Evolutionary conservation across 2,797 vertebrate genomes (phyloP), one percentile per base, ranked within the genome.

Genomic region (Xiphorhynchus erythropygius): DNA sequence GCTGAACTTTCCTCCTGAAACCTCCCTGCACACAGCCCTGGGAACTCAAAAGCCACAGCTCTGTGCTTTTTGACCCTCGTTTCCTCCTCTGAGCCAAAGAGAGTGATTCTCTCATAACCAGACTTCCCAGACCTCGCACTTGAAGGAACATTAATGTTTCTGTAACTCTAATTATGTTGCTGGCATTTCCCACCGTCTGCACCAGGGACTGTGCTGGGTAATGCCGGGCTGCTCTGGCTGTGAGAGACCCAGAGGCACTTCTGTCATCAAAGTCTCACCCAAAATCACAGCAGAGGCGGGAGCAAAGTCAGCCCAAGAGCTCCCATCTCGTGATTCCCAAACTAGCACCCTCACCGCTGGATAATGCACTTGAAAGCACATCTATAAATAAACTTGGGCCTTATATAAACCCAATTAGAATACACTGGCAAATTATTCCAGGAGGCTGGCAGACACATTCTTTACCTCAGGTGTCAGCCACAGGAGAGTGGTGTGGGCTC

Each of bases 401-500:
- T 68, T 62, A 23, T 50, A 86, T 71, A 93, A 89, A 87, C 79
- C 84, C 44, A 67, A 63, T 91, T 79, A 94, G 91, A 95, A 91
- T 88, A 88, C 70, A 75, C 67, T 86, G 47, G 83, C 84, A 95
- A 87, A 83, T 84, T 89, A 94, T 82, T 94, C 59, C 19, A 53
- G 69, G 63, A 76, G 95, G 47, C 49, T 79, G 79, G 83, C 90
- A 91, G 85, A 93, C 83, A 70, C 84, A 77, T 84, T 89, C 91
- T 84, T 97, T 64, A 84, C 67, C 79, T 94, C 73, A 96, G 89
- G 94, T 96, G 91, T 96, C 91, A 96, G 82, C 63, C 85, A 27
- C 91, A 55, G 93, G 50, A 85, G 76, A 82, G 67, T 37, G 42
- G 65, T 91, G 46, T 28, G 33, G 63, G 80, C 24, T 71, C 89